Percentiles rank a stretch among this genome's conserved stretches.
Conservation (phyloP, 2,797 vertebrate species). For the Centropyge bicolor region DNA sequence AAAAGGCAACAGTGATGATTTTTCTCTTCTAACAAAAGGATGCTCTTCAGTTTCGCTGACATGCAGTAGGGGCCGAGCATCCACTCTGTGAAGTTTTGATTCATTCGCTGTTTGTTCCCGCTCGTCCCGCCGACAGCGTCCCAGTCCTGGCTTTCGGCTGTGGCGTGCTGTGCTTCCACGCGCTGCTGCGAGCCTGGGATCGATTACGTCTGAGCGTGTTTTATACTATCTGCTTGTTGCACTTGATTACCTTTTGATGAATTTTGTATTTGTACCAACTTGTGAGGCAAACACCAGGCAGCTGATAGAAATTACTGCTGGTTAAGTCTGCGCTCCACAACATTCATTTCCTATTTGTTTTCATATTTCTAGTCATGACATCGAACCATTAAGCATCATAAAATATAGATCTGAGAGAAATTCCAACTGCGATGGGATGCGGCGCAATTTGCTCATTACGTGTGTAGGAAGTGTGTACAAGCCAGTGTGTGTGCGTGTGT, state of each 20-base stretch:
- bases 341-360: slow-evolving; percentile 54
- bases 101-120: slow-evolving; percentile 55
- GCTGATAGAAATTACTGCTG: slow-evolving; percentile 75
- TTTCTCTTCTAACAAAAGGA: slow-evolving; percentile 38
- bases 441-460: slow-evolving; percentile 12
- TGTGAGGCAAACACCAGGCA: slow-evolving; percentile 75
- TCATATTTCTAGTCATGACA: slow-evolving; percentile 44
- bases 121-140: slow-evolving; percentile 34
- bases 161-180: slow-evolving; percentile 24
- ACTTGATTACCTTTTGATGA: slow-evolving; percentile 65
- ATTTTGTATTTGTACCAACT: slow-evolving; percentile 67
- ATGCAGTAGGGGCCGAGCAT: slow-evolving; percentile 35
- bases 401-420: slow-evolving; percentile 35
- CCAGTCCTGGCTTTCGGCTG: slow-evolving; percentile 36
- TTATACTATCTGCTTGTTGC: slow-evolving; percentile 49
- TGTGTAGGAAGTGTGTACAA: background rate
- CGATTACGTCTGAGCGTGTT: slow-evolving; percentile 69
- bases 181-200: slow-evolving; percentile 46
- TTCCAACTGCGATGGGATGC: slow-evolving; percentile 11
- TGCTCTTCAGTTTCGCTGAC: slow-evolving; percentile 45
- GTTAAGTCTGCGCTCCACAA: slow-evolving; percentile 48
- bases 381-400: slow-evolving; percentile 37
- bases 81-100: slow-evolving; percentile 55
- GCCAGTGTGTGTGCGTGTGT: background rate
- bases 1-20: slow-evolving; percentile 47